phyloP scores from a whole-genome alignment of 2,888 invertebrate genomes.

The Scaptomyza caliginosa region DNA sequence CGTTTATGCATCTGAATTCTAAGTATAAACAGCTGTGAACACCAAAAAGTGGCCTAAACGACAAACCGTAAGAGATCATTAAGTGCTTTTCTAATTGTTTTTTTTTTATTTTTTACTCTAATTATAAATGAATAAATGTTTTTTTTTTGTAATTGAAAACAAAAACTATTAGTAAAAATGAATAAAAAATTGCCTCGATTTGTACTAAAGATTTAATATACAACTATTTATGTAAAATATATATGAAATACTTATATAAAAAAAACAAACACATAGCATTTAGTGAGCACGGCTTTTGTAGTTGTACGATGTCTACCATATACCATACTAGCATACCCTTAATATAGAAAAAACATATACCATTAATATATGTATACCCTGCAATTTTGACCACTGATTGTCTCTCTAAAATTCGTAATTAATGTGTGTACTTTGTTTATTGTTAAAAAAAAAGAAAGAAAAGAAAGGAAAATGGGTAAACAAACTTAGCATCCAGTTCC shows the following conservation, averaged over 20 bases:
- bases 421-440: constrained; percentile 13
- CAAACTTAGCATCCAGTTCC: not conserved
- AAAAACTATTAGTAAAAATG: constrained; percentile 6
- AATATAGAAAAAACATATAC: constrained; percentile 1
- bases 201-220: constrained; percentile 74
- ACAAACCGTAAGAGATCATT: constrained; percentile 44
- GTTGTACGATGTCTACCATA: constrained; percentile 51
- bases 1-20: constrained; percentile 41
- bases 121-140: constrained; percentile 8
- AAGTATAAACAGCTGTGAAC: constrained; percentile 71
- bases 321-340: constrained; percentile 19
- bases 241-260: constrained; percentile 14
- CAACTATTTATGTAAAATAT: constrained; percentile 39
- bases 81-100: constrained; percentile 57
- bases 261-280: constrained; percentile 38
- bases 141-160: constrained; percentile 19
- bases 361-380: not conserved
- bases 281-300: constrained; percentile 57
- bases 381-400: constrained; percentile 11
- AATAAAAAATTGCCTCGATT: constrained; percentile 66
- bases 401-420: constrained; percentile 11
- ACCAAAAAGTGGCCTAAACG: constrained; percentile 77
- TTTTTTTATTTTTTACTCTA: constrained; percentile 14
- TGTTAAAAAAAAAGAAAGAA: constrained; percentile 7
- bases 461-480: not conserved